These are phyloP conservation scores for Porites lobata DNA, from an alignment of 92 coral and sea anemone genomes.

Conservation along the genomic window DNA sequence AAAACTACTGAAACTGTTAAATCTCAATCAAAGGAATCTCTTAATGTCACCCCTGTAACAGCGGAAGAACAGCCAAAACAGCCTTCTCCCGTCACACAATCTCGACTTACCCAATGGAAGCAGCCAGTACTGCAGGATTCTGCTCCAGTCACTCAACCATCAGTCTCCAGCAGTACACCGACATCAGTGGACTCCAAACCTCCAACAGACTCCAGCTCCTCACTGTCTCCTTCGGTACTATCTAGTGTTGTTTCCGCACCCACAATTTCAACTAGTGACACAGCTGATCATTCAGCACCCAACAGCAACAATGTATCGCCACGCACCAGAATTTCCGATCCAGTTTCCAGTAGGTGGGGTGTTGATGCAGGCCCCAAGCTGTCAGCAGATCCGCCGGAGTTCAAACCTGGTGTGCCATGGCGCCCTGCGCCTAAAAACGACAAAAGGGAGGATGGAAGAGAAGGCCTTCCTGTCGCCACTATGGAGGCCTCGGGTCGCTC, in stretches of 20 bases:
- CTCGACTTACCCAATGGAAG: slow-evolving; percentile 96
- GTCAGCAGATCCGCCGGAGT: slow-evolving; percentile 98
- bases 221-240: slow-evolving; percentile 4
- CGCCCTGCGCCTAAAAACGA: slow-evolving; percentile 76
- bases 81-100: slow-evolving; percentile 93
- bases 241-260: slow-evolving; percentile 54
- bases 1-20: slow-evolving; percentile 56
- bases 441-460: slow-evolving; percentile 61
- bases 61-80: slow-evolving; percentile 79
- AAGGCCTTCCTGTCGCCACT: slow-evolving; percentile 24
- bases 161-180: slow-evolving; percentile 38
- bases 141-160: slow-evolving; percentile 26
- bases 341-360: slow-evolving; percentile 99
- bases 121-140: slow-evolving; percentile 92
- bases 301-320: slow-evolving; percentile 74
- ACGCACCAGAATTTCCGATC: slow-evolving; percentile 83
- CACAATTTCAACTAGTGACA: slow-evolving; percentile 59
- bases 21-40: slow-evolving; percentile 60
- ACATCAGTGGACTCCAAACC: slow-evolving; percentile 49
- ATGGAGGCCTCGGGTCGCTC: slow-evolving; percentile 18
- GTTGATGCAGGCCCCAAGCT: slow-evolving; percentile 98
- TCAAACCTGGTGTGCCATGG: slow-evolving; percentile 99
- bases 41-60: slow-evolving; percentile 55
- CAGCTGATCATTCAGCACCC: slow-evolving; percentile 29
- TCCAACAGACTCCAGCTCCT: slow-evolving; percentile 49